A percentile compares a stretch with the other conserved stretches of the same genome.
Conservation (phyloP, 2,113 vertebrate species). For the Tetrao urogallus region DNA sequence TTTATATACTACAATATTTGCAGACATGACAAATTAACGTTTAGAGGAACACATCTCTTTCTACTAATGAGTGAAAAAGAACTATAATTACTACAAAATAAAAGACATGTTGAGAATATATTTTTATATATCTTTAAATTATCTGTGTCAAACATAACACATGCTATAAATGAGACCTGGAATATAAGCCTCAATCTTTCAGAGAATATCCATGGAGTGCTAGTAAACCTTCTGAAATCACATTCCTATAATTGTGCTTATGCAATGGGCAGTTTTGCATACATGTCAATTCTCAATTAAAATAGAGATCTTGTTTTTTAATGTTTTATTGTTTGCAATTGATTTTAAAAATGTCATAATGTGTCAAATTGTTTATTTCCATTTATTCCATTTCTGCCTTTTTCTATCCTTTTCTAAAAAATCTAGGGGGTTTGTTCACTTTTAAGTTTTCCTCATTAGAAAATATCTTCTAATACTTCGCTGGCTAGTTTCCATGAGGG, state of each 20-base stretch:
- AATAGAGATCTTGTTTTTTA: background rate
- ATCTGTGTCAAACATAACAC: background rate
- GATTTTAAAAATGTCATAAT: background rate
- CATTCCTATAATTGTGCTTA: background rate
- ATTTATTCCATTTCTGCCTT: background rate
- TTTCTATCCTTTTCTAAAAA: background rate
- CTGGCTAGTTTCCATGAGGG: background rate
- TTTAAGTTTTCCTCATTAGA: background rate
- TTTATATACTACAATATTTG: background rate
- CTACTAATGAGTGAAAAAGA: background rate
- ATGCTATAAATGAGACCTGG: background rate
- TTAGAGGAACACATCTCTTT: background rate
- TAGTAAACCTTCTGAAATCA: background rate
- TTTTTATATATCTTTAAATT: background rate
- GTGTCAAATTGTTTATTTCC: background rate
- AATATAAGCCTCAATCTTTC: background rate
- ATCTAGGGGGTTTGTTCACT: background rate
- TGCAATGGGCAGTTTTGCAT: background rate
- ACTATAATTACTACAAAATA: background rate
- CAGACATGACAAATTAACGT: background rate
- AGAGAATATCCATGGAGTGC: background rate
- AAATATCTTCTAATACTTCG: background rate
- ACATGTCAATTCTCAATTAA: background rate
- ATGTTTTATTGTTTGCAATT: background rate
- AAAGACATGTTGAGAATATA: fast-evolving